Evolutionary conservation across 2,888 invertebrate genomes (phyloP).

Genomic region (Tipula unca): DNA sequence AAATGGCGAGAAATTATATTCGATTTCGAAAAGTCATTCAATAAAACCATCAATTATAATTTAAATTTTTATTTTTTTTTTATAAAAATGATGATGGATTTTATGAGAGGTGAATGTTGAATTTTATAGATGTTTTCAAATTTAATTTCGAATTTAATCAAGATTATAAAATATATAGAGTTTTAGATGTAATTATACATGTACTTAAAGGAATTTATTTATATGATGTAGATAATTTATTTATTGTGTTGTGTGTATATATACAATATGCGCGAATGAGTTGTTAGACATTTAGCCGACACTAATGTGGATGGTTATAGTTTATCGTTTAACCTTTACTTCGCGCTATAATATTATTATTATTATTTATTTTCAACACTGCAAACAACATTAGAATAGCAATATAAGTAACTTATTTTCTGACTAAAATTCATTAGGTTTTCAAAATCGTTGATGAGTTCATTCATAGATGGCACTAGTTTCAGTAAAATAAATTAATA

Average conservation of each 20-base stretch:
- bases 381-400: no score
- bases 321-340: no score
- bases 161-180: background rate
- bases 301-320: no score
- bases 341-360: no score
- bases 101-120: background rate
- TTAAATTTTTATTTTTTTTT: background rate
- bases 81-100: background rate
- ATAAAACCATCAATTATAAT: slow-evolving; percentile 14
- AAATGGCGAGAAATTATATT: slow-evolving; percentile 2
- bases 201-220: no score
- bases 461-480: no score
- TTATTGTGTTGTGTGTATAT: background rate
- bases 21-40: background rate
- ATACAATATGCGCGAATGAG: background rate
- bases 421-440: no score
- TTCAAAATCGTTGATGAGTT: no score
- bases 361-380: no score
- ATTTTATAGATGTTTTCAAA: background rate
- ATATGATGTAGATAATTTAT: no score
- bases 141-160: background rate
- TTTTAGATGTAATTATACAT: background rate
- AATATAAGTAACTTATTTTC: no score
- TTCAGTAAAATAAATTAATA: no score
- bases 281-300: background rate